phyloP scores from a whole-genome alignment of 2,797 vertebrate species.

The Cryptoblepharus egeriae region DNA sequence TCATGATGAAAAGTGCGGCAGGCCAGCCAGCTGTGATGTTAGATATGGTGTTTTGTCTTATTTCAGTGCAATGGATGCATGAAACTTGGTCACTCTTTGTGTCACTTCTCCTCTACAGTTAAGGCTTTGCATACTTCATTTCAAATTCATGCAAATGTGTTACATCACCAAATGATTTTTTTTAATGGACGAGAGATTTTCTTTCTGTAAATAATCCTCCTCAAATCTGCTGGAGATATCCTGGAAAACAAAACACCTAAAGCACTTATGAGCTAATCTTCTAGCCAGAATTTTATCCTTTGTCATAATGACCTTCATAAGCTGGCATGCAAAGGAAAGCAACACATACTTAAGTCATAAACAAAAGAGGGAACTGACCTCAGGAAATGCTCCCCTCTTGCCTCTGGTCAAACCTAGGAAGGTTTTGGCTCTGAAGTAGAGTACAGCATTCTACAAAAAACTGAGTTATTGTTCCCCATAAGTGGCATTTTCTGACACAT shows the following conservation, averaged over 20 bases:
- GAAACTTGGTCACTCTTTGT: neutral
- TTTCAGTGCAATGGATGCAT: neutral
- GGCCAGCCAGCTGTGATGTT: too few species aligned
- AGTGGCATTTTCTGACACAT: neutral
- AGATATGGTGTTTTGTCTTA: neutral
- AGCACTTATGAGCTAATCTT: conserved; percentile 42
- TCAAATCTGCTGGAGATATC: conserved; percentile 29
- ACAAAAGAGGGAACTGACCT: neutral
- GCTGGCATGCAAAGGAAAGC: conserved; percentile 21
- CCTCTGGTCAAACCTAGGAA: neutral
- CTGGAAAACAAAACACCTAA: conserved; percentile 5
- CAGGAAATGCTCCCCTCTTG: neutral
- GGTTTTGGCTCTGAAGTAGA: neutral
- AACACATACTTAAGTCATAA: conserved; percentile 16
- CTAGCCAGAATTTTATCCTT: conserved; percentile 17
- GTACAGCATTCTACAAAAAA: neutral
- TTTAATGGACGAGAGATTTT: conserved; percentile 15
- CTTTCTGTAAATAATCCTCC: conserved; percentile 20
- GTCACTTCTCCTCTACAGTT: neutral
- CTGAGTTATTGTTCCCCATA: neutral
- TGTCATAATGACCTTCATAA: conserved; percentile 39
- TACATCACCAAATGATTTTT: conserved; percentile 22
- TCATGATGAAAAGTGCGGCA: too few species aligned
- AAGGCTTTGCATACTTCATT: conserved; percentile 29
- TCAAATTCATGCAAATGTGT: neutral